Evolutionary conservation across 2,797 vertebrate genomes (phyloP).

Genomic region (Esox lucius): DNA sequence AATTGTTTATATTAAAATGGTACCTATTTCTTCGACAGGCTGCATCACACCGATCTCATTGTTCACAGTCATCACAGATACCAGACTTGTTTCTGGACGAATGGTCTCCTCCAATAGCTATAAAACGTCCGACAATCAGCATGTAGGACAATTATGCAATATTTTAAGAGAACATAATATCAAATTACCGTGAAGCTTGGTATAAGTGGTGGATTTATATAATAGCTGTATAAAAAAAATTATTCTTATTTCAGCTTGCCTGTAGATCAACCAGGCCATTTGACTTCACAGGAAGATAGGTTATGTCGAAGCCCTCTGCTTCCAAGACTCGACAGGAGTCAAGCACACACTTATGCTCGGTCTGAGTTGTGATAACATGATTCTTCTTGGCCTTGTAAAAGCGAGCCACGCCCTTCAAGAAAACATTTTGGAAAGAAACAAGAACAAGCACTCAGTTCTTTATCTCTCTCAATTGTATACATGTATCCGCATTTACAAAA

Average conservation of each 20-base stretch:
- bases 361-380: slow-evolving; percentile 93
- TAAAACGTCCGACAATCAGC: neutral
- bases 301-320: slow-evolving; percentile 89
- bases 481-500: neutral
- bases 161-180: neutral
- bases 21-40: slow-evolving; percentile 91
- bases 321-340: slow-evolving; percentile 94
- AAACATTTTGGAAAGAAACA: slow-evolving; percentile 1
- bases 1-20: slow-evolving; percentile 8
- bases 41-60: slow-evolving; percentile 97
- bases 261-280: slow-evolving; percentile 90
- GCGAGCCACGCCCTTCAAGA: slow-evolving; percentile 86
- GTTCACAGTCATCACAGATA: slow-evolving; percentile 95
- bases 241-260: slow-evolving; percentile 62
- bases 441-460: neutral
- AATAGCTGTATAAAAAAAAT: neutral
- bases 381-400: slow-evolving; percentile 92
- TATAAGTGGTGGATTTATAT: neutral
- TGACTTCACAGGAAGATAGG: slow-evolving; percentile 88
- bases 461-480: neutral
- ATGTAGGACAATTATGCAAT: neutral
- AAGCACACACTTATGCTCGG: slow-evolving; percentile 97
- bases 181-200: neutral
- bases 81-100: slow-evolving; percentile 86
- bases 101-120: slow-evolving; percentile 81